These are phyloP conservation scores for Fissipunctia ypsillon DNA, from an alignment of 2,888 invertebrate genomes.

Conservation along the genomic window DNA sequence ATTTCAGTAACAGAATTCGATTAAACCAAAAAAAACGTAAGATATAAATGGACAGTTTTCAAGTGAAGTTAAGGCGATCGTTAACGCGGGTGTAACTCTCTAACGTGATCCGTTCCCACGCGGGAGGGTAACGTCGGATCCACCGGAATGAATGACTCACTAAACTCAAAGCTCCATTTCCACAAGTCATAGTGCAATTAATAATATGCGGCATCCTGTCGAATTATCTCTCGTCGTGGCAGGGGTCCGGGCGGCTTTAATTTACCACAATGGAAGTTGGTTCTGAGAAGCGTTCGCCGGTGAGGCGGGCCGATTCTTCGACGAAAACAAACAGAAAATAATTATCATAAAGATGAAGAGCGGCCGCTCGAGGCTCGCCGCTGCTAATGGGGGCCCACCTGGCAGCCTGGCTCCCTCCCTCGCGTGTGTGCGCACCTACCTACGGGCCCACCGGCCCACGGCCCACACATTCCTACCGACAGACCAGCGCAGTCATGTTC, in stretches of 20 bases:
- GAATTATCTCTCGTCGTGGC: conserved; percentile 90
- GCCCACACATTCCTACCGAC: conserved; percentile 73
- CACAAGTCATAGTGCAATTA: conserved; percentile 91
- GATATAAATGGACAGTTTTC: conserved; percentile 70
- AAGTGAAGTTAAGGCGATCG: conserved; percentile 72
- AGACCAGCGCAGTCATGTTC: conserved; percentile 71
- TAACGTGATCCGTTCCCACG: conserved; percentile 86
- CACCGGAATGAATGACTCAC: conserved; percentile 89
- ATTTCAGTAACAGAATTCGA: conserved; percentile 72
- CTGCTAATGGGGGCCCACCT: conserved; percentile 90
- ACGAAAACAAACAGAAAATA: conserved; percentile 91
- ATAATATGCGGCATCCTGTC: conserved; percentile 91
- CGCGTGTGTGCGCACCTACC: conserved; percentile 67
- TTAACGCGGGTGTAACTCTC: conserved; percentile 82
- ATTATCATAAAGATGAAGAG: conserved; percentile 91
- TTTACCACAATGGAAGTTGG: conserved; percentile 90
- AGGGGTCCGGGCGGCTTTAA: conserved; percentile 90
- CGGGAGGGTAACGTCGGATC: conserved; percentile 79
- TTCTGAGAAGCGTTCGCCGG: conserved; percentile 89
- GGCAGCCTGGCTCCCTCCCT: conserved; percentile 80
- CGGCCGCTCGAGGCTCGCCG: conserved; percentile 88
- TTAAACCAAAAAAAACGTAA: conserved; percentile 69
- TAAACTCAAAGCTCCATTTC: conserved; percentile 89
- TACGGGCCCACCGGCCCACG: conserved; percentile 56
- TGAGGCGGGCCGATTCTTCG: conserved; percentile 89